Evolutionary conservation across 2,888 invertebrate species (phyloP), one percentile per base, ranked within the genome.

Genomic region (Orthosia gothica): DNA sequence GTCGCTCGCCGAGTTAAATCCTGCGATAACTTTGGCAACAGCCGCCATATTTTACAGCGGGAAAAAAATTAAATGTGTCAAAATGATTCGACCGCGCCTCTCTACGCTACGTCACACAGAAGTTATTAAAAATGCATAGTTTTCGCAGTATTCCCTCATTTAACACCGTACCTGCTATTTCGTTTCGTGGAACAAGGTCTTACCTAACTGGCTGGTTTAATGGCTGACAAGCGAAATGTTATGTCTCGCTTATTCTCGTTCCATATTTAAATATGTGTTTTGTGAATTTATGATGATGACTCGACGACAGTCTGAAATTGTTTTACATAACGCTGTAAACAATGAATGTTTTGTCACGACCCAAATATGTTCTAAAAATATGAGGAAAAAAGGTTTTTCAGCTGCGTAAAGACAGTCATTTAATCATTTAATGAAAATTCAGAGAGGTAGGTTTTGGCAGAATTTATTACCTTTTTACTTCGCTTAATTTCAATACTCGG

Each of bases 201-300:
- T 77, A 64, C 49, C 52, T 26, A 52, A 49, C 70, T 47, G 52
- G 2, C 62, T 49, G 52, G 50, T 57, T 62, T 57, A 58, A 65
- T 79, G 52, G 68, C 68, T 54, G 67, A 81, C 67, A 75, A 58
- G 40, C 57, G 75, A n/a, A n/a, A n/a, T n/a, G n/a, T n/a, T n/a
- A 57, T 64, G 76, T 49, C 49, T 26, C 45, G 62, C 69, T 79
- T n/a, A n/a, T 67, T 74, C 50, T 52, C 57, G 47, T 54, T 63
- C 26, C 76, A 26, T 49, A 63, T 78, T 78, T 54, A 55, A 75
- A 63, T 74, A 81, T 75, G 75, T 81, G 81, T 81, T 75, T 67
- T 75, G 47, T 58, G 68, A 75, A 78, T 81, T 75, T 78, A 78
- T 76, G 67, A 67, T 78, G 81, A 78, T 81, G 76, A 76, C 57